Base-by-base conservation (phyloP, 2,113 vertebrate species). In the Sapajus apella region DNA sequence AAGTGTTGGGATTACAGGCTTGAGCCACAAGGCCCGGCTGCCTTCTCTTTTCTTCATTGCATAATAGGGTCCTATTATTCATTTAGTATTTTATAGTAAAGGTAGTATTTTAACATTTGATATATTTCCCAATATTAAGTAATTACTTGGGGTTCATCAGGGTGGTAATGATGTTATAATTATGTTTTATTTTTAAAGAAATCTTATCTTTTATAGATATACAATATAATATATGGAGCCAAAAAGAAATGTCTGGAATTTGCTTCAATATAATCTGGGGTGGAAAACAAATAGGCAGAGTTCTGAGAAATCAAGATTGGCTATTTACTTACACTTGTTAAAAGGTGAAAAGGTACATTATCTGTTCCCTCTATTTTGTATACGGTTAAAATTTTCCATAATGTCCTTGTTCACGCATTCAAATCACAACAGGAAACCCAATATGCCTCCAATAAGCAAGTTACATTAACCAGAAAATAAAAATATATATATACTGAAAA, bases 131-230 rank as follows among this genome's bases (percentile, higher is more conserved):
- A 25, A 92, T 20, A 88, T 21, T 75, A 88, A 91, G 16, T 66
- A 96, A 75, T 90, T 86, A 92, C n/a, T 92, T 58, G 25, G 40
- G 43, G 50, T 27, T 96, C 80, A 64, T 56, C 21, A 23, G n/a
- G 21, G 25, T 77, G 45, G 70, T 77, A 76, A 76, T 52, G 40
- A 25, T 68, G 66, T 45, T 86, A 81, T 3, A 84, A 14, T 79
- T 77, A 82, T 11, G 21, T 52, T 45, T 64, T 77, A 86, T 14
- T 84, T 91, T 91, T 82, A 56, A 92, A 92, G 43, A 94, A 47
- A 52, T 61, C 90, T 82, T 87, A 47, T 68, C 43, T 90, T 79
- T 91, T 81, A 91, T 30, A 91, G 35, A 40, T 82, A 80, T 8
- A 55, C 14, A 88, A 45, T 88, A 30, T 32, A 87, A 52, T 47